These are phyloP conservation scores for Mesorhabditis sp. DNA, from an alignment of 2,888 invertebrate genomes.

Conservation along the genomic window DNA sequence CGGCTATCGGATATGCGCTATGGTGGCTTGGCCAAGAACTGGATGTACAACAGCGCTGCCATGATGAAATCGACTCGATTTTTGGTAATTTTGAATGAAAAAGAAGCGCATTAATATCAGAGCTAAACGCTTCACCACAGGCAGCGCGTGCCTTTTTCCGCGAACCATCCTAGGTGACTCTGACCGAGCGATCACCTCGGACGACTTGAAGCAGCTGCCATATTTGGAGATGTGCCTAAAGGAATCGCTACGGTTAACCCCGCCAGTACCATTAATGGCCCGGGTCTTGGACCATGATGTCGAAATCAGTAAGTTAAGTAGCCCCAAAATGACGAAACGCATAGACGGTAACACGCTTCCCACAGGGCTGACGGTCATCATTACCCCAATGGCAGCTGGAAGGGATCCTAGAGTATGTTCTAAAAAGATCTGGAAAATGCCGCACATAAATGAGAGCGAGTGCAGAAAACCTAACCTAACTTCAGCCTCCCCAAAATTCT, in stretches of 20 bases:
- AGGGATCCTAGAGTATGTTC: background rate
- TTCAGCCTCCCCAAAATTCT: background rate
- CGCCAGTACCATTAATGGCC: conserved; percentile 50
- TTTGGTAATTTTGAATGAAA: conserved; percentile 17
- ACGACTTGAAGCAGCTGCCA: conserved; percentile 39
- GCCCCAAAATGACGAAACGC: conserved; percentile 16
- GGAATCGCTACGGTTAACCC: conserved; percentile 45
- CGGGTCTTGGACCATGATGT: conserved; percentile 55
- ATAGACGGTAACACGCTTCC: conserved; percentile 11
- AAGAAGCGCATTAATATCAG: background rate
- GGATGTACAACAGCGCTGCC: conserved; percentile 55
- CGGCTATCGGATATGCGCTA: conserved; percentile 59
- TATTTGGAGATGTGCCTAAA: conserved; percentile 52
- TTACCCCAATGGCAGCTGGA: background rate
- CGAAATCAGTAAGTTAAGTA: conserved; percentile 32
- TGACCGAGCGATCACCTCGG: conserved; percentile 49
- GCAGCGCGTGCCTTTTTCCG: background rate
- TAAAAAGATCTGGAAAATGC: background rate
- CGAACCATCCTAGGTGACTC: conserved; percentile 9
- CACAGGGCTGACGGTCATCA: background rate
- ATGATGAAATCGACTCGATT: conserved; percentile 32
- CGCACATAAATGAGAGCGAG: too few species aligned
- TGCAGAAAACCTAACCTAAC: too few species aligned
- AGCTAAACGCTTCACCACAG: background rate
- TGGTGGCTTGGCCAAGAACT: conserved; percentile 59